These are phyloP conservation scores for Oreortyx pictus DNA, from an alignment of 2,797 vertebrate genomes.

Conservation along the genomic window DNA sequence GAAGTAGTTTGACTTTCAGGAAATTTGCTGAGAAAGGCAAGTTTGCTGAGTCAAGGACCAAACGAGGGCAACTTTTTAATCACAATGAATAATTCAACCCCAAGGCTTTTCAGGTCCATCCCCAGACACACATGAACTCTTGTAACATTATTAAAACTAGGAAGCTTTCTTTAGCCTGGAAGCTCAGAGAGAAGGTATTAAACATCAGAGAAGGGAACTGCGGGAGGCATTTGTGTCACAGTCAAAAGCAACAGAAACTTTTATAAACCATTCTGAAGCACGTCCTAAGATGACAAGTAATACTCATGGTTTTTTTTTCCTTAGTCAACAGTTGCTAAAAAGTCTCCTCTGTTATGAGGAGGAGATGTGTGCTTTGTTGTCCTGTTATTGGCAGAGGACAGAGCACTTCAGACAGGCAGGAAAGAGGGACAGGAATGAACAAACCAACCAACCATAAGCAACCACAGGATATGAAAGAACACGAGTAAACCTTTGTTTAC, in stretches of 20 bases:
- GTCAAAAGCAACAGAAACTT: constrained; percentile 8
- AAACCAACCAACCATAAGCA: neutral
- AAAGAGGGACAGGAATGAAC: neutral
- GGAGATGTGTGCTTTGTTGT: neutral
- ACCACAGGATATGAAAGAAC: neutral
- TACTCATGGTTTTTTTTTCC: neutral
- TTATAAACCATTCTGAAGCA: constrained; percentile 1
- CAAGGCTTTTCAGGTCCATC: constrained; percentile 3
- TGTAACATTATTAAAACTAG: neutral
- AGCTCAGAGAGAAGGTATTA: constrained; percentile 4
- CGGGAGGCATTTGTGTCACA: neutral
- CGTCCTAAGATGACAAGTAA: neutral
- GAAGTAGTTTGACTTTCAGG: neutral
- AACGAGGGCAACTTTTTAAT: neutral
- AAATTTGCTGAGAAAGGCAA: neutral
- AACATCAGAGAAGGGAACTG: neutral
- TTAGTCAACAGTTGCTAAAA: neutral
- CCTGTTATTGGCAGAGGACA: neutral
- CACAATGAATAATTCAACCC: neutral
- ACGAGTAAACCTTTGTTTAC: neutral
- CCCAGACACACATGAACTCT: neutral
- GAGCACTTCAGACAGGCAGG: neutral
- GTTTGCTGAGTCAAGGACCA: constrained; percentile 1
- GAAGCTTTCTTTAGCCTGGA: neutral
- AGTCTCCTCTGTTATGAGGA: neutral